phyloP scores from a whole-genome alignment of 35 echinoderm and acorn worm species.

The Acanthaster planci region DNA sequence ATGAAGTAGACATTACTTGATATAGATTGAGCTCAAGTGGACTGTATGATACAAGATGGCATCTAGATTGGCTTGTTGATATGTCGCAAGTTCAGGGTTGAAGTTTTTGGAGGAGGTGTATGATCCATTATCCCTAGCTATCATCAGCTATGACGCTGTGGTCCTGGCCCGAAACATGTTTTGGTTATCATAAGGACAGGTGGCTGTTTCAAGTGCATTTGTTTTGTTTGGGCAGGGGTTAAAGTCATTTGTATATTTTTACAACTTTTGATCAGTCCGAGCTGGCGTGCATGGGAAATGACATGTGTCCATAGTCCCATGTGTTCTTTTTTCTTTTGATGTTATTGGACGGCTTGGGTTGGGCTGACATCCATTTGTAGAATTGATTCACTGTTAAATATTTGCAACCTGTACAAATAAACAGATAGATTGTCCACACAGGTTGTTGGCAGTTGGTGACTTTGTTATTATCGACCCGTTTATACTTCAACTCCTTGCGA shows the following conservation, averaged over 20 bases:
- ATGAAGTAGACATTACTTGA: no score
- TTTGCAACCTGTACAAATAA: slow-evolving; percentile 26
- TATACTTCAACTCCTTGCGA: no score
- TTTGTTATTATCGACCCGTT: background rate
- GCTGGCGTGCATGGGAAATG: slow-evolving; percentile 16
- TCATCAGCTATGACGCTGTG: no score
- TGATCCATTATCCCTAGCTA: no score
- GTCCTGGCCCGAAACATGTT: no score
- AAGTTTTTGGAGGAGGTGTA: no score
- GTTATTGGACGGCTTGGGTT: background rate
- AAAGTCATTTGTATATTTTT: slow-evolving; percentile 23
- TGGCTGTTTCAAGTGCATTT: slow-evolving; percentile 14
- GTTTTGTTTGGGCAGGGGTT: slow-evolving; percentile 3
- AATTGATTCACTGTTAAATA: slow-evolving; percentile 33
- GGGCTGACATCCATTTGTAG: background rate
- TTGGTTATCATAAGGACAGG: background rate
- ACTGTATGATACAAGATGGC: no score
- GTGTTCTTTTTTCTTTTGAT: background rate
- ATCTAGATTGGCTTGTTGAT: no score
- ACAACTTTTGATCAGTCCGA: slow-evolving; percentile 15
- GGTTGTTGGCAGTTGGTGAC: background rate
- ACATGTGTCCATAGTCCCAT: slow-evolving; percentile 15
- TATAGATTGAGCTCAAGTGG: no score
- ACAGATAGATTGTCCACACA: slow-evolving; percentile 4
- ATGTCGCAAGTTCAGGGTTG: no score